Percentiles rank a stretch among this genome's conserved stretches.
Conservation (phyloP, 2,888 invertebrate genomes). For the Melinopterus prodromus region DNA sequence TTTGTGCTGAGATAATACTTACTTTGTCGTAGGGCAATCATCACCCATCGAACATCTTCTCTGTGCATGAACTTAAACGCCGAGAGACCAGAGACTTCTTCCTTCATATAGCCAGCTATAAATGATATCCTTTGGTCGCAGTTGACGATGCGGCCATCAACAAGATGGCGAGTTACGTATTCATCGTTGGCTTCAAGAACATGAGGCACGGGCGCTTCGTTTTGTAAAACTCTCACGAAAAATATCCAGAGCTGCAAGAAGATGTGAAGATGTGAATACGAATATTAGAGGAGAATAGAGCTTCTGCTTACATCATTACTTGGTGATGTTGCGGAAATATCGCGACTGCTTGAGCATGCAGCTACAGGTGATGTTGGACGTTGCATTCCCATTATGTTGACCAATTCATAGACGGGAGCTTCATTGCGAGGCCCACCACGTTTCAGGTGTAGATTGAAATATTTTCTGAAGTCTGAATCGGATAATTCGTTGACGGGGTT, state of each 20-base stretch:
- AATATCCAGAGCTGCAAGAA: slow-evolving; percentile 70
- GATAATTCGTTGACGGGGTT: slow-evolving; percentile 58
- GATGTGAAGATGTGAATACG: not conserved
- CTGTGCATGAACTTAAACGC: slow-evolving; percentile 91
- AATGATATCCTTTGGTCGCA: slow-evolving; percentile 91
- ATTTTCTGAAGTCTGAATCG: slow-evolving; percentile 65
- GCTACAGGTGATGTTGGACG: slow-evolving; percentile 34
- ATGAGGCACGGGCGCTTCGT: slow-evolving; percentile 72
- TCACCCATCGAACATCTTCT: slow-evolving; percentile 89
- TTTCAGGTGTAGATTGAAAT: slow-evolving; percentile 64
- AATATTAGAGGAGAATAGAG: not conserved
- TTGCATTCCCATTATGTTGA: slow-evolving; percentile 71
- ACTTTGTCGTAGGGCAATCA: slow-evolving; percentile 87
- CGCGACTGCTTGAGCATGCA: not conserved
- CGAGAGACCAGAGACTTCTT: slow-evolving; percentile 87
- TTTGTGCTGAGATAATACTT: slow-evolving; percentile 53
- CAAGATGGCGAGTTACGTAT: slow-evolving; percentile 87
- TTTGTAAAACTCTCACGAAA: slow-evolving; percentile 76
- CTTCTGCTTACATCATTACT: slow-evolving; percentile 38
- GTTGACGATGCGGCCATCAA: slow-evolving; percentile 89
- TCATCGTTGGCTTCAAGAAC: slow-evolving; percentile 78
- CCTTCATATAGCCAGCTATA: slow-evolving; percentile 88
- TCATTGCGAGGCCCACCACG: slow-evolving; percentile 78
- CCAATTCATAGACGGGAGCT: slow-evolving; percentile 74
- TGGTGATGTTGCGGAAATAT: slow-evolving; percentile 11